phyloP scores from a whole-genome alignment of 2,113 vertebrate species.

The Brachyhypopomus gauderio region DNA sequence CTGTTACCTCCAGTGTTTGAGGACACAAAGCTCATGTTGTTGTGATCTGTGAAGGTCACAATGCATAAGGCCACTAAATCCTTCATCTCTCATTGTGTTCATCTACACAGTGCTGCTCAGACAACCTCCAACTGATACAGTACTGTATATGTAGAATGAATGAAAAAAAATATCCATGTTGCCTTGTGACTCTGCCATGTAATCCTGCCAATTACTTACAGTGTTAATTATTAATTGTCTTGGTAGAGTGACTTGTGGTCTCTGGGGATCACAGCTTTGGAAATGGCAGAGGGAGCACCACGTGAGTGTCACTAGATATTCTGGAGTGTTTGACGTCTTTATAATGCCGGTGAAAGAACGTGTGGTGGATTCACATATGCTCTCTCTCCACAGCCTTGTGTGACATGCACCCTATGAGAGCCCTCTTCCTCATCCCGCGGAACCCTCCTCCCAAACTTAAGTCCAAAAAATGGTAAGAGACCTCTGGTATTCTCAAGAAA shows the following conservation, averaged over 20 bases:
- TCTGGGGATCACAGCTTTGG: slow-evolving; percentile 24
- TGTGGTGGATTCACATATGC: background rate
- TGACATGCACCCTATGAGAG: slow-evolving; percentile 98
- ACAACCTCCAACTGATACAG: too few species aligned
- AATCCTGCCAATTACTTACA: too few species aligned
- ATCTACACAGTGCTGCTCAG: too few species aligned
- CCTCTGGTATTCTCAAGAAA: background rate
- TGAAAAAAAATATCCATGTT: too few species aligned
- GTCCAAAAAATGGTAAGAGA: slow-evolving; percentile 95
- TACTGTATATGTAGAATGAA: too few species aligned
- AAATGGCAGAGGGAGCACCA: slow-evolving; percentile 29
- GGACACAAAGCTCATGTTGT: too few species aligned
- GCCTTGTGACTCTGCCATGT: too few species aligned
- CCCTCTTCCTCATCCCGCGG: slow-evolving; percentile 95
- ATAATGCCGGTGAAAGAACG: background rate
- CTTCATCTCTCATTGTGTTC: too few species aligned
- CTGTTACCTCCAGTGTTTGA: too few species aligned
- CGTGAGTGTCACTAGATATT: background rate
- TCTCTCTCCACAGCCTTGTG: slow-evolving; percentile 83
- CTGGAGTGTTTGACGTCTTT: background rate
- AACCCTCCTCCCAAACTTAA: slow-evolving; percentile 93
- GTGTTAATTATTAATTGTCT: too few species aligned
- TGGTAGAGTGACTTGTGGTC: slow-evolving; percentile 25
- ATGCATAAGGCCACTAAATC: too few species aligned
- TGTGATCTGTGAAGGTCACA: too few species aligned